Percentiles rank a stretch among this genome's conserved stretches.
Conservation (phyloP, 2,888 invertebrate genomes). For the Lagria hirta region DNA sequence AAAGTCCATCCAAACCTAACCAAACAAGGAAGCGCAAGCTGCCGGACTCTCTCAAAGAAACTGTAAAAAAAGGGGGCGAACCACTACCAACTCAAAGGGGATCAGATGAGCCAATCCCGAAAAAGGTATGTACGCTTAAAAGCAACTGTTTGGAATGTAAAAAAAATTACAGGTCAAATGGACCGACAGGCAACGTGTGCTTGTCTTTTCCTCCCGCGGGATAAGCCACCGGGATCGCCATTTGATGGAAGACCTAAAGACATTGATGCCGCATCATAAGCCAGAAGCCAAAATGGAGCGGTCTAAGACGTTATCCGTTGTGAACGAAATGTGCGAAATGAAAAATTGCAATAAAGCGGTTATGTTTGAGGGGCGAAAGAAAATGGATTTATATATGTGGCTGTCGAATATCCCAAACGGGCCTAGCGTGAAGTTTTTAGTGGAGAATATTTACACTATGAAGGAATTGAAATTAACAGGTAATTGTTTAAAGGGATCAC, state of each 20-base stretch:
- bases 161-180: conserved; percentile 76
- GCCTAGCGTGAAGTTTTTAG: conserved; percentile 91
- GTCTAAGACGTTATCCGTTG: conserved; percentile 79
- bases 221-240: conserved; percentile 91
- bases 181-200: conserved; percentile 89
- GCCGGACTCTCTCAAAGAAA: too few species aligned
- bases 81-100: conserved; percentile 62
- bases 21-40: neutral
- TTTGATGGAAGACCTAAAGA: conserved; percentile 91
- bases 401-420: conserved; percentile 83
- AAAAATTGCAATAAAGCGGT: conserved; percentile 96
- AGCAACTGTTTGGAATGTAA: too few species aligned
- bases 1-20: too few species aligned
- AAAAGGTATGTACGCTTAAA: too few species aligned
- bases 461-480: conserved; percentile 96
- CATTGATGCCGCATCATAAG: conserved; percentile 91
- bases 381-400: conserved; percentile 94
- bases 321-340: conserved; percentile 96
- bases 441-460: conserved; percentile 98
- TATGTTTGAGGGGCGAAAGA: conserved; percentile 91
- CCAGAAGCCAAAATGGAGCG: conserved; percentile 93
- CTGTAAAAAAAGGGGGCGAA: conserved; percentile 48
- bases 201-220: conserved; percentile 94
- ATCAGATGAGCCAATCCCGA: conserved; percentile 72
- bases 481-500: conserved; percentile 91